phyloP scores from a whole-genome alignment of 2,888 invertebrate genomes.

The Coelogynopora nodosa region DNA sequence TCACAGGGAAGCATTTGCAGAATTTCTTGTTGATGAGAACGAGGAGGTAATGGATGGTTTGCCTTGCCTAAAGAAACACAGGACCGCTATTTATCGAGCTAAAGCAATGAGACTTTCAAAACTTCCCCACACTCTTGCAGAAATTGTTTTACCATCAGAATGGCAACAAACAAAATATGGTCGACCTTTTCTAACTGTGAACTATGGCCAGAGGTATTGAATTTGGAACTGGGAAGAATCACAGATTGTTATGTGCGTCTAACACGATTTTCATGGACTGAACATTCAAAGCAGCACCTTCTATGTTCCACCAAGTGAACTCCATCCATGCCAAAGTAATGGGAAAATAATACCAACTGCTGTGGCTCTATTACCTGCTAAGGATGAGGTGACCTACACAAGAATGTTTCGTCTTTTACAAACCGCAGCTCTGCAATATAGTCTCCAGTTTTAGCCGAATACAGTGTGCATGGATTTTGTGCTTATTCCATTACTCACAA shows the following conservation, averaged over 20 bases:
- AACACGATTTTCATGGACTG: constrained; percentile 16
- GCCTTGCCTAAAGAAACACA: constrained; percentile 15
- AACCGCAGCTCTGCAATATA: background rate
- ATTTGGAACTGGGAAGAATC: constrained; percentile 2
- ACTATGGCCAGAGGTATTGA: background rate
- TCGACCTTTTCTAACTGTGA: background rate
- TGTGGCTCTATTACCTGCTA: constrained; percentile 28
- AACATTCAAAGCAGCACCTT: background rate
- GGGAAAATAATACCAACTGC: background rate
- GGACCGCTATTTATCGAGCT: background rate
- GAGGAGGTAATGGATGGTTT: constrained; percentile 20
- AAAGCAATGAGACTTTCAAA: background rate
- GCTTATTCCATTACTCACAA: background rate
- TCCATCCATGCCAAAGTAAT: constrained; percentile 6
- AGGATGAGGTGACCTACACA: constrained; percentile 8
- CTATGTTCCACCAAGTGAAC: background rate
- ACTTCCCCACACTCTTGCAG: background rate
- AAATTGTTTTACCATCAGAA: background rate
- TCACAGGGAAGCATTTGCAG: constrained; percentile 14
- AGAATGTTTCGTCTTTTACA: background rate
- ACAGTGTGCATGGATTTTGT: constrained; percentile 15
- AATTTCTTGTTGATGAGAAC: background rate
- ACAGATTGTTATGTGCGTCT: background rate
- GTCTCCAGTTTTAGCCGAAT: background rate
- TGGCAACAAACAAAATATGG: background rate